Base-by-base conservation (phyloP, 2,888 invertebrate genomes). In the Eristalis pertinax region DNA sequence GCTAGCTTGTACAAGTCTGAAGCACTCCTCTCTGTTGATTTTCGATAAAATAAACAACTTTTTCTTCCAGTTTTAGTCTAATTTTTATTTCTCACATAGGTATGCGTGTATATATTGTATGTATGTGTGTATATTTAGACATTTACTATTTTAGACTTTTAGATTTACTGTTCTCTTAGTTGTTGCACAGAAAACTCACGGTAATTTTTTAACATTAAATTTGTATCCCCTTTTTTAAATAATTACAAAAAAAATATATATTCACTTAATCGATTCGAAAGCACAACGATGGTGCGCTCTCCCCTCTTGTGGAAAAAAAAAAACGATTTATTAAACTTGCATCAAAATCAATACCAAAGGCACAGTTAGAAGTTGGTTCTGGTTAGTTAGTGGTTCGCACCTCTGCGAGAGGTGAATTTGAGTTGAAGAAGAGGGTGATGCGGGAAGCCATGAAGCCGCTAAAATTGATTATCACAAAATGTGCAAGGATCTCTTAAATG, bases 341-440 rank as follows among this genome's bases (percentile, higher is more conserved):
- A 19, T 67, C 24, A 70, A 62, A 56, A 74, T n/a, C n/a, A 86
- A 86, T 75, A 68, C 19, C n/a, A 32, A 86, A 86, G 86, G 86
- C 86, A 86, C 86, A 86, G 65, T 82, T 78, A 82, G 62, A 69
- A 78, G 82, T 67, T 67, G 74, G 65, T 83, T 86, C 64, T 74
- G 62, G 78, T 72, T 86, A 35, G 78, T n/a, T n/a, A 63, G 15
- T 43, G 29, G 24, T 75, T 43, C 65, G 50, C 29, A 70, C 50
- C 50, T 50, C 50, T 8, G 50, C 2, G 19, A 19, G 19, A 19
- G 19, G 50, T 50, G 4, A 50, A 19, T 50, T 50, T 50, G 26
- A 60, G 13, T 8, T 32, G 7, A 32, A 32, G 63, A 58, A 41
- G 65, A 50, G 81, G 38, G 26, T 24, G 60, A 38, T 56, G 64